These are phyloP conservation scores for Synaphobranchus kaupii DNA, from an alignment of 2,797 vertebrate species.

Conservation along the genomic window DNA sequence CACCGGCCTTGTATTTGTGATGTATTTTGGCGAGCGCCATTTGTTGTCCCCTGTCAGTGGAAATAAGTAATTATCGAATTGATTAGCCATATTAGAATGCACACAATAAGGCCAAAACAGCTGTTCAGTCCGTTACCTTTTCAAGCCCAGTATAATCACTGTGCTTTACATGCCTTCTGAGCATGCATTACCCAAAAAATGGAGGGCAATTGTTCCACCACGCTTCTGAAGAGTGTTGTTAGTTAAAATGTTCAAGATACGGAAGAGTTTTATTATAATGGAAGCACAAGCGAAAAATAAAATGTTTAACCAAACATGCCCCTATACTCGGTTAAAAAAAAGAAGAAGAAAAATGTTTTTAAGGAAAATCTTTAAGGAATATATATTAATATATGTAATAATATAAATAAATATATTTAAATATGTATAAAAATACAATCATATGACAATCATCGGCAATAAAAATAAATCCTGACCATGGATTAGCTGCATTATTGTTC, in stretches of 20 bases:
- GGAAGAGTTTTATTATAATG: not conserved
- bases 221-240: not conserved
- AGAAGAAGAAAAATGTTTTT: too few species aligned
- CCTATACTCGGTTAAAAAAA: not conserved
- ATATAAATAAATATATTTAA: too few species aligned
- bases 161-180: constrained; percentile 25
- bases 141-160: not conserved
- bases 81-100: constrained; percentile 24
- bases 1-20: not conserved
- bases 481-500: too few species aligned
- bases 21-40: not conserved
- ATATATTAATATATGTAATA: too few species aligned
- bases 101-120: constrained; percentile 12
- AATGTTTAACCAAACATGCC: not conserved
- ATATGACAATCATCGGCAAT: too few species aligned
- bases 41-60: constrained; percentile 17
- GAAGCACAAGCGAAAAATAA: not conserved
- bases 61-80: constrained; percentile 18
- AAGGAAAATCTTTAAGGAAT: too few species aligned
- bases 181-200: not conserved
- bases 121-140: constrained; percentile 16
- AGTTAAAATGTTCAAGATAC: not conserved
- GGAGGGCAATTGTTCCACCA: not conserved
- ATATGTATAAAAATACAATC: too few species aligned
- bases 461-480: too few species aligned